phyloP scores from a whole-genome alignment of 2,888 invertebrate species.

The Sinelater perroti region DNA sequence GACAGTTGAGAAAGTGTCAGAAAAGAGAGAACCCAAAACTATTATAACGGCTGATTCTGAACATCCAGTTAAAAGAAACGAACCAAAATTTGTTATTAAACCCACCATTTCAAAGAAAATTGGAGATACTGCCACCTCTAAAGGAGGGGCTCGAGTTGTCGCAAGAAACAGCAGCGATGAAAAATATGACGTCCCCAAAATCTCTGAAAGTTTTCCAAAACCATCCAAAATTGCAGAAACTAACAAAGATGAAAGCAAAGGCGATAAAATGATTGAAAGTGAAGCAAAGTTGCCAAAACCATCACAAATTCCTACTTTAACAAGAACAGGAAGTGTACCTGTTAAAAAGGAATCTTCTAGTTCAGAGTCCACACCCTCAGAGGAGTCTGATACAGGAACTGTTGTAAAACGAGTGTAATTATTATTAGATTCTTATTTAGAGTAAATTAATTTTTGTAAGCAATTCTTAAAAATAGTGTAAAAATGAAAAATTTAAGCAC shows the following conservation, averaged over 20 bases:
- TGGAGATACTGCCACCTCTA: constrained; percentile 46
- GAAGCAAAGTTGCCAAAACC: constrained; percentile 43
- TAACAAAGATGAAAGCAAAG: constrained; percentile 9
- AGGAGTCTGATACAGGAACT: constrained; percentile 60
- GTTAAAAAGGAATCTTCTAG: constrained; percentile 59
- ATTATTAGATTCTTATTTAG: no score
- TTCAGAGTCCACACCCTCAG: constrained; percentile 66
- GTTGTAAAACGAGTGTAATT: constrained; percentile 56
- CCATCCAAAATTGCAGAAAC: neutral
- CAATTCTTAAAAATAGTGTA: no score
- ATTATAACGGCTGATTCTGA: constrained; percentile 65
- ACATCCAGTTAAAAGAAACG: constrained; percentile 59
- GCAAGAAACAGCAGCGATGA: constrained; percentile 51
- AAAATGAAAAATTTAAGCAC: no score
- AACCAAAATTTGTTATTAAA: constrained; percentile 70
- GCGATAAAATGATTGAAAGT: constrained; percentile 1
- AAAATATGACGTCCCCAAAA: constrained; percentile 33
- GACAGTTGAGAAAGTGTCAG: constrained; percentile 12
- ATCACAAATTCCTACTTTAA: constrained; percentile 57
- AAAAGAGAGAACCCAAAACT: constrained; percentile 55
- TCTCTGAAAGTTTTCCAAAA: constrained; percentile 6
- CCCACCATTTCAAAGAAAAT: constrained; percentile 62
- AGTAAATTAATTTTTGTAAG: no score
- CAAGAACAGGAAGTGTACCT: constrained; percentile 48
- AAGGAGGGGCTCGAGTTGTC: constrained; percentile 64